A percentile compares a stretch with the other conserved stretches of the same genome.
Evolutionary conservation across 2,113 vertebrate species (phyloP).

Genomic region (Syngnathoides biaculeatus): DNA sequence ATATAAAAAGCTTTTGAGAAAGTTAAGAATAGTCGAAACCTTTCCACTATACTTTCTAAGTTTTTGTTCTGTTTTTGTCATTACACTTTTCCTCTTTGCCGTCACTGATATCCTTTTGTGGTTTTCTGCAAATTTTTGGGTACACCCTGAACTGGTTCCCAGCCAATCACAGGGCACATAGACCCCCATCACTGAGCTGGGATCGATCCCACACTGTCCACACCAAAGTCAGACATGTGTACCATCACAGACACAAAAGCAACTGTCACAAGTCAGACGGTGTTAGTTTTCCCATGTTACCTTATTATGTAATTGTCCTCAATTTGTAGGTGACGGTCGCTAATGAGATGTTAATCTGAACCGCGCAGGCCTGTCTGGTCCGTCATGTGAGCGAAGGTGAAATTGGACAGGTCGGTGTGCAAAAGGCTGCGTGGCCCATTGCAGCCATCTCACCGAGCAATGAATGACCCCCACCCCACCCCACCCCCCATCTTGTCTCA

Average conservation of each 20-base stretch:
- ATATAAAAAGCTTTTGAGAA: background rate
- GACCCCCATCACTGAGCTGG: no score
- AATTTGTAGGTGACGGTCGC: slow-evolving; percentile 6
- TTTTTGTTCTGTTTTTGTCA: no score
- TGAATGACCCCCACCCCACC: slow-evolving; percentile 8
- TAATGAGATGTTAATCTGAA: slow-evolving; percentile 2
- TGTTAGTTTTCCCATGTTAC: background rate
- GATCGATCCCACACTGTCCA: no score
- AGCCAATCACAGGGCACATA: no score
- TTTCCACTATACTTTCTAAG: no score
- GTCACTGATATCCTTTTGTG: no score
- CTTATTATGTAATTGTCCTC: slow-evolving; percentile 1
- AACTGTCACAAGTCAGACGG: background rate
- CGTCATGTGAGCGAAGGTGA: slow-evolving; percentile 19
- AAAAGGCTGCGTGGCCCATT: slow-evolving; percentile 1
- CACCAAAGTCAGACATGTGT: no score
- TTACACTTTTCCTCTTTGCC: no score
- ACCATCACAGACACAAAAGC: background rate
- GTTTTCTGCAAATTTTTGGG: no score
- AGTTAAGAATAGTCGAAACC: background rate
- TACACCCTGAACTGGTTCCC: no score
- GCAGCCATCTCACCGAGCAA: slow-evolving; percentile 19
- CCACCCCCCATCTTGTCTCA: slow-evolving; percentile 30
- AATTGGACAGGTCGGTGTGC: background rate
- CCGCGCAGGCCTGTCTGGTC: background rate